Evolutionary conservation across 1,140 invertebrate species (phyloP).

Genomic region (Notospermus geniculatus): DNA sequence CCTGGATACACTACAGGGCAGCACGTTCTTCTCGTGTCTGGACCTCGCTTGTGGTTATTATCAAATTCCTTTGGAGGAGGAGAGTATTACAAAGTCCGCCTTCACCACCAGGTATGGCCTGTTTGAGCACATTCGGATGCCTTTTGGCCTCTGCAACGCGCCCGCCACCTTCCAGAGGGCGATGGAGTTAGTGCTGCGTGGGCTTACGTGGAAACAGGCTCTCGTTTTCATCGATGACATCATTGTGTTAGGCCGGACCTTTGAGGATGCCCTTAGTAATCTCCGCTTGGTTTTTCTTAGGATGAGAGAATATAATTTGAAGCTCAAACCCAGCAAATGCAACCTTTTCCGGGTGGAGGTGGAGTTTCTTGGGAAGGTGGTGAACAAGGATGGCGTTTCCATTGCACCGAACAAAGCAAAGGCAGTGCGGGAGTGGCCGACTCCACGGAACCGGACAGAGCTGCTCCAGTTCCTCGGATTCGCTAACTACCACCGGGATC

Average conservation of each 20-base stretch:
- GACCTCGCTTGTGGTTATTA: constrained; percentile 46
- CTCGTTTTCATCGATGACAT: constrained; percentile 11
- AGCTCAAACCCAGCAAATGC: constrained; percentile 5
- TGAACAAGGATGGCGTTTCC: background rate
- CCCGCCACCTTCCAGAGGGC: constrained; percentile 28
- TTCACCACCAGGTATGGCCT: constrained; percentile 27
- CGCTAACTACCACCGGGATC: constrained; percentile 20
- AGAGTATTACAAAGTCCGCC: constrained; percentile 47
- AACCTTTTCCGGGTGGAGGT: background rate
- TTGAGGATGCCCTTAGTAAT: background rate
- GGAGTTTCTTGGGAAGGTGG: background rate
- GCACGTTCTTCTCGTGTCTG: constrained; percentile 51
- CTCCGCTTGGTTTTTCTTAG: constrained; percentile 18
- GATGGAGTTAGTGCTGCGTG: constrained; percentile 17
- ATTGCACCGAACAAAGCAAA: background rate
- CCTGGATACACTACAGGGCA: constrained; percentile 45
- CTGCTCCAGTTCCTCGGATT: constrained; percentile 25
- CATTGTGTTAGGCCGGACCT: constrained; percentile 5
- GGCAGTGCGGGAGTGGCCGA: background rate
- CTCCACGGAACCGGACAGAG: background rate
- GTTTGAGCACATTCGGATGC: constrained; percentile 23
- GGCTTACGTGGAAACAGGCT: constrained; percentile 10
- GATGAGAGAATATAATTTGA: background rate
- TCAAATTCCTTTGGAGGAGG: constrained; percentile 48
- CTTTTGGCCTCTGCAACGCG: constrained; percentile 26